phyloP scores from a whole-genome alignment of 2,888 invertebrate genomes.

The Eristalis intricaria region DNA sequence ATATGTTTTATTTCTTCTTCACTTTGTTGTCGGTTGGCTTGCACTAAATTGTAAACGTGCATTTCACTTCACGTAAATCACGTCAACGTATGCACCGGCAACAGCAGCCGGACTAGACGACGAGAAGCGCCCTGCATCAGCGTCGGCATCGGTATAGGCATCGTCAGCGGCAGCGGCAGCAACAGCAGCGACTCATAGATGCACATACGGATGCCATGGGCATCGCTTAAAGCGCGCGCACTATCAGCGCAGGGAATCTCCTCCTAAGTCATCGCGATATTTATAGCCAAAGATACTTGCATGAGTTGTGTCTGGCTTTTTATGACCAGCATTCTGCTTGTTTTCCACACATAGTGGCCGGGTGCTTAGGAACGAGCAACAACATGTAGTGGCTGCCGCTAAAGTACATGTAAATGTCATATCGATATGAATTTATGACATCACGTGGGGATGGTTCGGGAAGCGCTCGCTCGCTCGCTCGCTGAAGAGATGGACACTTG shows the following conservation, averaged over 20 bases:
- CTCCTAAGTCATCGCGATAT: constrained; percentile 72
- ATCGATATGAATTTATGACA: constrained; percentile 75
- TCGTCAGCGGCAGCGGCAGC: not conserved
- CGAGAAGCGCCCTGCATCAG: not conserved
- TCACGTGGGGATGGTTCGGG: constrained; percentile 64
- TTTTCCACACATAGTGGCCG: constrained; percentile 65
- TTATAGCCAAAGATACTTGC: constrained; percentile 70
- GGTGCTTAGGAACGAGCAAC: constrained; percentile 72
- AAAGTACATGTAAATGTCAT: constrained; percentile 75
- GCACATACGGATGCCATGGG: constrained; percentile 68
- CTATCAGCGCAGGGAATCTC: constrained; percentile 69
- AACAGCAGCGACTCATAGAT: constrained; percentile 67
- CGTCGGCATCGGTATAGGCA: not conserved
- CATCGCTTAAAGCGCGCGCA: constrained; percentile 68
- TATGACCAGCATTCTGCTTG: constrained; percentile 56
- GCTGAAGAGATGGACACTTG: constrained; percentile 66
- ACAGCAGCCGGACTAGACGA: not conserved
- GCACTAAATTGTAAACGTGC: constrained; percentile 73
- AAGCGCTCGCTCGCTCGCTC: constrained; percentile 16
- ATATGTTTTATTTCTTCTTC: constrained; percentile 72
- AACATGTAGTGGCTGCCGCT: constrained; percentile 74
- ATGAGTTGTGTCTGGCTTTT: constrained; percentile 55
- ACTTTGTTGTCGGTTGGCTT: constrained; percentile 70
- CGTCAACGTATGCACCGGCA: constrained; percentile 43
- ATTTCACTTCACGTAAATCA: constrained; percentile 72